Base-by-base conservation (phyloP, 2,797 vertebrate species). In the Xiphophorus birchmanni region DNA sequence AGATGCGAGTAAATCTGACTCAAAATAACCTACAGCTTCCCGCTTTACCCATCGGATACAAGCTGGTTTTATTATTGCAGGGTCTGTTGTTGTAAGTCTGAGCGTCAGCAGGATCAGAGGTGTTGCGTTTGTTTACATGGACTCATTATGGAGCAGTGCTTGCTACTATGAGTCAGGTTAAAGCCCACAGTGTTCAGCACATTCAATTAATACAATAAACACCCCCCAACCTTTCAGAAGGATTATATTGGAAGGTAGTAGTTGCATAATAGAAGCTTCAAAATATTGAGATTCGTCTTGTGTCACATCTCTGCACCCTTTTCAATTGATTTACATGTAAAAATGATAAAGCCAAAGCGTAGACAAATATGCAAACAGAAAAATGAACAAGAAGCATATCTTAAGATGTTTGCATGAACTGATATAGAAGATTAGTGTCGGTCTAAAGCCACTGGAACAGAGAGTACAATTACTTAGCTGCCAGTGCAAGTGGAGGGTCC, bases 51-150 rank as follows among this genome's bases (percentile, higher is more conserved):
- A 8, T 17, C 75, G 76, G 73, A 42, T 29, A 40, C 37, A 0
- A 54, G 65, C 65, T 44, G 47, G 2, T 37, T 77, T 82, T 32
- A 17, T 76, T 75, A 72, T 40, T 35, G 52, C 58, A 67, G 74
- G 45, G 73, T 32, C 58, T 78, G 63, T 50, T 83, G 58, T 82
- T 86, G 86, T 18, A 2, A 35, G 29, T 85, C 72, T 73, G 69
- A 54, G 56, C 77, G 77, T 69, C 72, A 77, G 65, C 48, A 84
- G 67, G 65, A 84, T 54, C 65, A 37, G 73, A 60, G 47, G 45
- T 75, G 84, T 74, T 85, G 76, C 86, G 86, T 89, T 87, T 92
- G 91, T 94, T 94, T 92, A 92, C 92, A 92, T 90, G 81, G 85
- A 58, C 80, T 91, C 83, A 84, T 91, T 76, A 87, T 78, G 80